These are phyloP conservation scores for Labrus mixtus DNA, from an alignment of 2,113 vertebrate genomes.

Conservation along the genomic window DNA sequence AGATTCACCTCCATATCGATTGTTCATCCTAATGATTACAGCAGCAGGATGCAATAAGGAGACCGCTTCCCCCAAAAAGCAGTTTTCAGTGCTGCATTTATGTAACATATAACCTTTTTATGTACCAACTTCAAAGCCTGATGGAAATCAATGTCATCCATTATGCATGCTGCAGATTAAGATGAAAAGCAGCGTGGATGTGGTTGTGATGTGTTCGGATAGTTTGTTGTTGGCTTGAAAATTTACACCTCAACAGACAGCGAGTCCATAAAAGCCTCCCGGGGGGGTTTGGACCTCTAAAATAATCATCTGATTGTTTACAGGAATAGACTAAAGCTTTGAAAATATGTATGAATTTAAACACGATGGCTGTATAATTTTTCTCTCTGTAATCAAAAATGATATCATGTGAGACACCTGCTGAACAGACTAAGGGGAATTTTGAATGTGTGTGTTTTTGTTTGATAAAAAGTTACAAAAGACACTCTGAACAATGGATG, in stretches of 20 bases:
- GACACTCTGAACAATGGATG: too few species aligned
- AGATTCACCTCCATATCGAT: slow-evolving; percentile 1
- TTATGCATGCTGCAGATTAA: slow-evolving; percentile 58
- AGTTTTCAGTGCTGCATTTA: slow-evolving; percentile 34
- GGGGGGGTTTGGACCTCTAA: background rate
- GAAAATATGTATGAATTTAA: background rate
- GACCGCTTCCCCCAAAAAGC: slow-evolving; percentile 16
- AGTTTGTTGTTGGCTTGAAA: slow-evolving; percentile 3
- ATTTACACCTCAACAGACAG: background rate
- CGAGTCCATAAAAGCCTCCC: background rate
- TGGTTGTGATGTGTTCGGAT: background rate
- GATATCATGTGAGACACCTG: background rate
- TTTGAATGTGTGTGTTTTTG: too few species aligned
- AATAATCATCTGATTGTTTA: background rate
- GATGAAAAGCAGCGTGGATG: slow-evolving; percentile 28
- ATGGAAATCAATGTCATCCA: slow-evolving; percentile 50
- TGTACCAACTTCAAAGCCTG: slow-evolving; percentile 55
- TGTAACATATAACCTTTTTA: slow-evolving; percentile 45
- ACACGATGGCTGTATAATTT: too few species aligned
- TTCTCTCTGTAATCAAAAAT: too few species aligned
- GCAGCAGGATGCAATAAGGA: slow-evolving; percentile 27
- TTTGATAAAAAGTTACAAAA: too few species aligned
- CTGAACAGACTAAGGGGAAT: too few species aligned
- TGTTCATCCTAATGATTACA: background rate
- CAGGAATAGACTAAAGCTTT: background rate